Base-by-base conservation (phyloP, 2,113 vertebrate genomes). In the Copsychus sechellarum region DNA sequence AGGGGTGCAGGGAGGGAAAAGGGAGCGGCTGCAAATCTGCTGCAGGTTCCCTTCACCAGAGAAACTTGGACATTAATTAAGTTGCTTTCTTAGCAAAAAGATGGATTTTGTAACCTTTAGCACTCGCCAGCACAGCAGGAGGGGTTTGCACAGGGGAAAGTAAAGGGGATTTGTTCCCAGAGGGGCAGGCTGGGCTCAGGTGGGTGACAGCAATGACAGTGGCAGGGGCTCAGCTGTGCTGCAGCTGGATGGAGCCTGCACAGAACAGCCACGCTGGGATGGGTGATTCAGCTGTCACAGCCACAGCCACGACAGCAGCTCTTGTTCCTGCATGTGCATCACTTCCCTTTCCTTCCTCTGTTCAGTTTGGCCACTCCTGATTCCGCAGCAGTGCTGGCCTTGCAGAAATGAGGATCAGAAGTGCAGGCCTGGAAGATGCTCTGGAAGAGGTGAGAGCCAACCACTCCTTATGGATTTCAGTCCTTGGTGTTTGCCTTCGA, bases 71-170 rank as follows among this genome's bases (percentile, higher is more conserved):
- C 25, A 85, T 92, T 96, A 74, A 96, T 94, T 88, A 85, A 88
- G 77, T 48, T 25, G 87, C 83, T 95, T 95, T 94, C 93, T 93
- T 92, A 76, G 84, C 83, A 38, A 66, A 91, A 95, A 97, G 96
- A 94, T 92, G 97, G 93, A 96, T 96, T 96, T 92, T 29, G 48
- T 91, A 87, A 95, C 95, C 95, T 96, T 96, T 88, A 73, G 92
- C 78, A 45, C 88, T 65, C 9, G 24, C 64, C 16, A 67, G 85
- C 92, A 8, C 77, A 51, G 2, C 0, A 14, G 74, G 64, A 60
- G 72, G 81, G 78, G 69, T 19, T 73, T 26, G 77, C 67, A 67
- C 20, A 3, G 1, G 14, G 51, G 58, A 31, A 48, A 66, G 45
- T 0, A 13, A 36, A 14, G 0, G 18, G 58, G 81, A 48, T 64